A percentile compares a stretch with the other conserved stretches of the same genome.
Evolutionary conservation across 1,140 invertebrate species (phyloP).

Genomic region (Drosophila pallidifrons): DNA sequence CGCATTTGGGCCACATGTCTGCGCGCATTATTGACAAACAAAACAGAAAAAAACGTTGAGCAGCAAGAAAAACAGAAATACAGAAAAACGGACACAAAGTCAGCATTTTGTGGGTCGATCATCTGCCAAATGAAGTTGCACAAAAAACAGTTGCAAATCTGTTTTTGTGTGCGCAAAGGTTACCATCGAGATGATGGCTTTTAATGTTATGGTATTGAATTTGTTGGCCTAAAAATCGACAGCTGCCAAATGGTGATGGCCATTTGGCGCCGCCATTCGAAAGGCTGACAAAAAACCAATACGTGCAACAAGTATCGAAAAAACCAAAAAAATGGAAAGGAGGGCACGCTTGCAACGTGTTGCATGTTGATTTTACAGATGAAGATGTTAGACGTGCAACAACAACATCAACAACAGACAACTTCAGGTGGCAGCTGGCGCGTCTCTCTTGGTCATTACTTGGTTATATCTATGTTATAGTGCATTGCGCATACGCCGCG

Average conservation of each 20-base stretch:
- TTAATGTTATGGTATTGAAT: conserved; percentile 60
- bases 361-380: conserved; percentile 52
- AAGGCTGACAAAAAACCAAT: conserved; percentile 52
- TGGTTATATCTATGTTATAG: conserved; percentile 1
- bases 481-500: conserved; percentile 53
- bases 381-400: conserved; percentile 52
- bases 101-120: conserved; percentile 29
- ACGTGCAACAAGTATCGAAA: conserved; percentile 1
- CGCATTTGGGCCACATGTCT: conserved; percentile 53
- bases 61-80: neutral
- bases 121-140: conserved; percentile 45
- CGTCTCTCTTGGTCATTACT: conserved; percentile 53
- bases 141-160: conserved; percentile 45
- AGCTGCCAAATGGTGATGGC: conserved; percentile 46
- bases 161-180: conserved; percentile 58
- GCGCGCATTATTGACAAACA: conserved; percentile 32
- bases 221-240: conserved; percentile 60
- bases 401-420: conserved; percentile 26
- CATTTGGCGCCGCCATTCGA: conserved; percentile 50
- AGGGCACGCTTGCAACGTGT: conserved; percentile 53
- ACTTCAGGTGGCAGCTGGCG: conserved; percentile 39
- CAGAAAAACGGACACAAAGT: neutral
- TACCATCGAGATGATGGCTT: conserved; percentile 53
- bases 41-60: neutral
- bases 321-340: conserved; percentile 65